Evolutionary conservation across 30 jellyfish, hydroid and myxozoan genomes (phyloP).

Genomic region (Rhopilema esculentum): DNA sequence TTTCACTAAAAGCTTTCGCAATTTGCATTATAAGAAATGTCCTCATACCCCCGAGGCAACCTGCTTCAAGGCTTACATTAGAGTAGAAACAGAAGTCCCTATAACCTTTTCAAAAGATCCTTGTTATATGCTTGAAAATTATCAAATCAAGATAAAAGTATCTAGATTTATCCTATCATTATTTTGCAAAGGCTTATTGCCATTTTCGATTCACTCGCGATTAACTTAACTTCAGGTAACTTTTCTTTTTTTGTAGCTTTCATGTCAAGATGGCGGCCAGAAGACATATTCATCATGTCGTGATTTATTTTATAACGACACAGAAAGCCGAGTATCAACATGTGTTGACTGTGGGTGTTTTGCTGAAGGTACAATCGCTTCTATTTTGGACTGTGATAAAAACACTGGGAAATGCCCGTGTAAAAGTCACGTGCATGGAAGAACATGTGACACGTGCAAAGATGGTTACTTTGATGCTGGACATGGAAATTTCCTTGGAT

Average conservation of each 20-base stretch:
- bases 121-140: too few relatives aligned
- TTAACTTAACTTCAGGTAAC: background rate
- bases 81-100: too few relatives aligned
- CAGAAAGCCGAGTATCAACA: constrained; percentile 65
- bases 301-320: constrained; percentile 67
- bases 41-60: too few relatives aligned
- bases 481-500: constrained; percentile 72
- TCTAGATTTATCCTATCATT: too few relatives aligned
- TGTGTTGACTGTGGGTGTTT: constrained; percentile 88
- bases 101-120: too few relatives aligned
- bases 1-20: too few relatives aligned
- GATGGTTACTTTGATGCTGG: constrained; percentile 61
- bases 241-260: constrained; percentile 1
- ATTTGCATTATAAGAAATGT: too few relatives aligned
- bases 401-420: constrained; percentile 88
- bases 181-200: background rate
- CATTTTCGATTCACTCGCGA: background rate
- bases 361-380: constrained; percentile 82
- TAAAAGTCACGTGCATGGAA: constrained; percentile 71
- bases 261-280: constrained; percentile 14
- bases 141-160: too few relatives aligned
- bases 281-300: constrained; percentile 3
- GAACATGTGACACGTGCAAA: constrained; percentile 77
- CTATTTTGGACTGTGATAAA: constrained; percentile 66
- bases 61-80: too few relatives aligned